Base-by-base conservation (phyloP, 2,113 vertebrate species). In the Mustela lutreola region DNA sequence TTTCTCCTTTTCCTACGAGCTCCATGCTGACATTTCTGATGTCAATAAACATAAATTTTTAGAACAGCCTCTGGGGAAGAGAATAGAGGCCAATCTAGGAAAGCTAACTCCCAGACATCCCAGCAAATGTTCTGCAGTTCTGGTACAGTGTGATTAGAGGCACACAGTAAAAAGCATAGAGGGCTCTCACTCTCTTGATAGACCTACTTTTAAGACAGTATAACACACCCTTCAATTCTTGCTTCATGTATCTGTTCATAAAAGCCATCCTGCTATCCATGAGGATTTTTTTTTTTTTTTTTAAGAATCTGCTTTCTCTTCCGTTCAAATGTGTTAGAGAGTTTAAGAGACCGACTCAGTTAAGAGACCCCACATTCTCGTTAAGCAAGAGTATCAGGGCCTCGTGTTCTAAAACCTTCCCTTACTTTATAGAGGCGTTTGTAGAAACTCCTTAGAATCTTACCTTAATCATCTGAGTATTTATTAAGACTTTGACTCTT, bases 11-110 rank as follows among this genome's bases (percentile, higher is more conserved):
- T 24, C 39, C 56, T 58, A 31, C 67, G 18, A 83, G 56, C 42
- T 62, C n/a, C 82, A 79, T 22, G 39, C 53, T 73, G n/a, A 86
- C 91, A 89, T 78, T 60, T 93, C 75, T 80, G 60, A 26, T 93
- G 82, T 89, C 91, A 93, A 36, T 93, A 95, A 94, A 73, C 76
- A 95, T 83, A 91, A 87, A 92, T 78, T 94, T 96, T 97, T 87
- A 96, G 81, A 86, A 93, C n/a, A 83, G 31, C 28, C 56, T 82
- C 56, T 48, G 24, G 45, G 89, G 56, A 87, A 92, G 16, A 95
- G 45, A 95, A 94, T 10, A 73, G 82, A 89, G 10, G 24, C 60
- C 70, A 73, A 70, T 58, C 71, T 48, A 85, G 67, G 81, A 93
- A 58, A 53, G 36, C 26, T 67, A 60, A 58, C 31, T 75, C 94